phyloP scores from a whole-genome alignment of 1,140 invertebrate genomes.

The Drosophila nigrodunni region DNA sequence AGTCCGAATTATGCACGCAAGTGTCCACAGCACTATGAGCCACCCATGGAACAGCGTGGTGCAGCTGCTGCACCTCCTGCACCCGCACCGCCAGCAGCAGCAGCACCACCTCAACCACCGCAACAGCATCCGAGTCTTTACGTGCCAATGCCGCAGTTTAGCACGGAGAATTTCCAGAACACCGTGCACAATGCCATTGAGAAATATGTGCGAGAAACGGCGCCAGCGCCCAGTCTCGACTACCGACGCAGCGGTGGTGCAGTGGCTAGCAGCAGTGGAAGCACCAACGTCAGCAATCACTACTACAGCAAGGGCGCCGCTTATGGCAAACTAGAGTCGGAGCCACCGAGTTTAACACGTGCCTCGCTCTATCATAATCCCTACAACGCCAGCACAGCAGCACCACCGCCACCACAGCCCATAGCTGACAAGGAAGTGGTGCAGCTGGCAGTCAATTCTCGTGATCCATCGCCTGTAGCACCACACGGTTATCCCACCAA shows the following conservation, averaged over 20 bases:
- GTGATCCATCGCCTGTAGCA: slow-evolving; percentile 49
- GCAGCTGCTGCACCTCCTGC: slow-evolving; percentile 16
- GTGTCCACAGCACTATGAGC: slow-evolving; percentile 75
- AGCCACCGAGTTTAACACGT: slow-evolving; percentile 48
- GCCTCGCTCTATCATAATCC: slow-evolving; percentile 76
- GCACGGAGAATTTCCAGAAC: slow-evolving; percentile 71
- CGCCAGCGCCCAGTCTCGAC: slow-evolving; percentile 59
- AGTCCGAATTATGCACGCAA: slow-evolving; percentile 78
- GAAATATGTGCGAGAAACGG: slow-evolving; percentile 65
- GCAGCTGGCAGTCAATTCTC: slow-evolving; percentile 17
- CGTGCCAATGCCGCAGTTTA: slow-evolving; percentile 75
- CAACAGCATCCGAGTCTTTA: slow-evolving; percentile 71
- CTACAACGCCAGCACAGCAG: slow-evolving; percentile 50
- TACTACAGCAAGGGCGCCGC: slow-evolving; percentile 8
- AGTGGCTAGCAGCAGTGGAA: neutral
- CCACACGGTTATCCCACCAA: slow-evolving; percentile 72
- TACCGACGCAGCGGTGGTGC: slow-evolving; percentile 20
- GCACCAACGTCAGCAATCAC: neutral
- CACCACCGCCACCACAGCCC: neutral
- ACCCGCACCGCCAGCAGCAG: slow-evolving; percentile 11
- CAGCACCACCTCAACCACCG: slow-evolving; percentile 11
- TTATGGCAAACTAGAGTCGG: slow-evolving; percentile 57
- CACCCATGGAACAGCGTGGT: slow-evolving; percentile 32
- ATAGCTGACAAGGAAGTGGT: slow-evolving; percentile 30
- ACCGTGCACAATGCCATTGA: slow-evolving; percentile 73